Conservation (phyloP, 2,113 vertebrate species). For the Dromas ardeola region DNA sequence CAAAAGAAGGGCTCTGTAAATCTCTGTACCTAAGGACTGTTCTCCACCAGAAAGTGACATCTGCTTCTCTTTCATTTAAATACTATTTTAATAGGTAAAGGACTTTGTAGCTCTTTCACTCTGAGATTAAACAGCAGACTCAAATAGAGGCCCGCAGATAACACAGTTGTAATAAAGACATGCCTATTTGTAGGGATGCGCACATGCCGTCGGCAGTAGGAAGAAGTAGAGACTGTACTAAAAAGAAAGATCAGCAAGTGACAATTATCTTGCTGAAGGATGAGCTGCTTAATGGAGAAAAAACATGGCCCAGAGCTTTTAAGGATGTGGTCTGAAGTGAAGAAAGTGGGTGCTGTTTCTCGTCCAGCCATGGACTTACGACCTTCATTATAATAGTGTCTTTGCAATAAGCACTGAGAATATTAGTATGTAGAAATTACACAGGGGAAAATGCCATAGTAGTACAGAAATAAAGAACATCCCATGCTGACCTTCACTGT, state of each 20-base stretch:
- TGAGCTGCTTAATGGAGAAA: neutral
- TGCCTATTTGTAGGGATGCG: neutral
- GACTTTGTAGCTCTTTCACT: neutral
- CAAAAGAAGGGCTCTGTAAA: neutral
- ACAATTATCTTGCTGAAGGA: neutral
- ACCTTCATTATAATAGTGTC: neutral
- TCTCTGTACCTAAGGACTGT: neutral
- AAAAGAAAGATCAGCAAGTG: neutral
- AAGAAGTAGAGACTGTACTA: neutral
- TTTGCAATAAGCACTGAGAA: neutral
- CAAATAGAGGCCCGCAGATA: neutral
- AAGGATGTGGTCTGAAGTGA: neutral
- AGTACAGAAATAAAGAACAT: neutral
- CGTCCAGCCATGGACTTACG: neutral
- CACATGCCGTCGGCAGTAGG: neutral
- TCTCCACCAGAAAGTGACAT: neutral
- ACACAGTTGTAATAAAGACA: neutral
- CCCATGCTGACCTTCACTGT: neutral
- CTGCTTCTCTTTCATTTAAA: neutral
- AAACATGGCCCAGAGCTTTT: neutral
- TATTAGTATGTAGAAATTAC: neutral
- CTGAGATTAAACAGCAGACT: neutral
- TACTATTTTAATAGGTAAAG: neutral
- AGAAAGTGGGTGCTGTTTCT: neutral
- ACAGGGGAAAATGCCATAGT: neutral